A percentile compares a stretch with the other conserved stretches of the same genome.
Evolutionary conservation across 2,113 vertebrate species (phyloP).

Genomic region (Zeus faber): DNA sequence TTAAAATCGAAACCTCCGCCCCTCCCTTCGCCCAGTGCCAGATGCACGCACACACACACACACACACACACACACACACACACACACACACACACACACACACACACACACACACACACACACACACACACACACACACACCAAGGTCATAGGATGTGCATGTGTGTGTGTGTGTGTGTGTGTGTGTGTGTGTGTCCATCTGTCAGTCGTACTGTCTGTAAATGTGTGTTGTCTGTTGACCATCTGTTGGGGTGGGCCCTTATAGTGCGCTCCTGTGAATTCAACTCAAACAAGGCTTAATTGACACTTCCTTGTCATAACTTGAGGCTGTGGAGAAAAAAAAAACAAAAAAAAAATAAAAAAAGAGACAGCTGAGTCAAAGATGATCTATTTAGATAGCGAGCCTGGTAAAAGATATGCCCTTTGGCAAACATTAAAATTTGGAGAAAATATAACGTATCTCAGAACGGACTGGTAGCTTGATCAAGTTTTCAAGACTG

Average conservation of each 20-base stretch:
- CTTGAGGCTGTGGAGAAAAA: not conserved
- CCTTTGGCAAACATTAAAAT: too few relatives aligned
- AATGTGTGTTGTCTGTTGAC: constrained; percentile 41
- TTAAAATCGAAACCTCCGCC: too few relatives aligned
- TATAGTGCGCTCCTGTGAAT: constrained; percentile 54
- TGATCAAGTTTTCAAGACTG: too few relatives aligned
- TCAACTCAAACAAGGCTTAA: constrained; percentile 54
- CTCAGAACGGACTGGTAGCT: too few relatives aligned
- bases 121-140: not conserved
- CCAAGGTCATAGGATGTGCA: too few relatives aligned
- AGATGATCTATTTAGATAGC: too few relatives aligned
- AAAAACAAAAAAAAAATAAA: too few relatives aligned
- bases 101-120: constrained; percentile 6
- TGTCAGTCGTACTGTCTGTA: too few relatives aligned
- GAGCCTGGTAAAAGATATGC: too few relatives aligned
- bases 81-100: not conserved
- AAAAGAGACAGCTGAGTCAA: constrained; percentile 46
- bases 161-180: constrained; percentile 7
- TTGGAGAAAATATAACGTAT: too few relatives aligned
- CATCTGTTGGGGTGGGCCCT: constrained; percentile 33
- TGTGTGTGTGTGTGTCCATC: not conserved
- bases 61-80: not conserved
- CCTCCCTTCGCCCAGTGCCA: constrained; percentile 4
- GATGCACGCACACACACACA: constrained; percentile 11
- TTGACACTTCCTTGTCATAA: constrained; percentile 8